Evolutionary conservation across 2,888 invertebrate genomes (phyloP).

Genomic region (Ichneumoninae sp.): DNA sequence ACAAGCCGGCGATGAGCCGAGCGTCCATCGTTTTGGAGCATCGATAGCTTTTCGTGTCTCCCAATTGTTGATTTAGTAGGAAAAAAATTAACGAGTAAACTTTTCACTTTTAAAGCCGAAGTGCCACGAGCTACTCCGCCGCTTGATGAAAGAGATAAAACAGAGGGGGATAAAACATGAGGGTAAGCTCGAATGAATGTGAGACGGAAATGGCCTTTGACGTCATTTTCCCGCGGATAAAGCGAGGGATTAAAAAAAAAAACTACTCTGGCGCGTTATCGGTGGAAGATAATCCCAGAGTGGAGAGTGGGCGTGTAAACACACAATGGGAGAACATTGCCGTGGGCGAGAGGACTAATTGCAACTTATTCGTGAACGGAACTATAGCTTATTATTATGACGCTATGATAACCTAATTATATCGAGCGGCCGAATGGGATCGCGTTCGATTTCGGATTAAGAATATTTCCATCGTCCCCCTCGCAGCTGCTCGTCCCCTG

Average conservation of each 20-base stretch:
- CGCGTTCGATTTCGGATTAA: constrained; percentile 51
- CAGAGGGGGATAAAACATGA: neutral
- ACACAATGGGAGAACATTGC: constrained; percentile 48
- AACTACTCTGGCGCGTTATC: constrained; percentile 26
- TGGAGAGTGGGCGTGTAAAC: constrained; percentile 50
- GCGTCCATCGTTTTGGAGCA: neutral
- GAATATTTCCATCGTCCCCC: constrained; percentile 39
- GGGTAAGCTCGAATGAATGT: constrained; percentile 3
- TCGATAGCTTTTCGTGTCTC: neutral
- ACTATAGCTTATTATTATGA: constrained; percentile 27
- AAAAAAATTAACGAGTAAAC: neutral
- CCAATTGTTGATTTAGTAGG: neutral
- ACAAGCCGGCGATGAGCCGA: neutral
- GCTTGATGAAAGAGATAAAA: neutral
- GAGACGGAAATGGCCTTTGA: constrained; percentile 40
- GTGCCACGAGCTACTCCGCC: neutral
- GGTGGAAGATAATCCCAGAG: constrained; percentile 42
- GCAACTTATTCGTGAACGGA: constrained; percentile 59
- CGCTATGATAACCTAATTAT: neutral
- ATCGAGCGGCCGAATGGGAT: constrained; percentile 8
- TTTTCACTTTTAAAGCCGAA: neutral
- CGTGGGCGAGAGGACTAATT: constrained; percentile 50
- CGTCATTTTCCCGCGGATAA: constrained; percentile 48
- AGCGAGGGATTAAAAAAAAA: neutral
- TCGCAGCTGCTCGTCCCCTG: neutral